A percentile compares a stretch with the other conserved stretches of the same genome.
These are phyloP conservation scores for Pardalotus punctatus DNA, from an alignment of 2,113 vertebrate genomes.

Conservation along the genomic window DNA sequence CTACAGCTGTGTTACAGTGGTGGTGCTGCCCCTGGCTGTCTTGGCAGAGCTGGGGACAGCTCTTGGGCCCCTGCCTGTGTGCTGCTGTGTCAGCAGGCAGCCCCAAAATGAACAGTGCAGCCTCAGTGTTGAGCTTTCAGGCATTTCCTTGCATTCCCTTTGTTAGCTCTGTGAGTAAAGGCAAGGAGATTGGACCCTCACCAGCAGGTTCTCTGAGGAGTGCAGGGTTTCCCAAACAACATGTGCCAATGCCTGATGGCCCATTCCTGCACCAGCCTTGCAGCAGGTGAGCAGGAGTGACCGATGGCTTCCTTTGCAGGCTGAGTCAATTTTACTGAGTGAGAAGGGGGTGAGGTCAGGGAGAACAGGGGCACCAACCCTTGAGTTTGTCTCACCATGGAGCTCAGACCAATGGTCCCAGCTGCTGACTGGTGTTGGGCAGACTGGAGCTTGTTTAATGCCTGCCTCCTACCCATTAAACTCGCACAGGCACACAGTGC, in stretches of 20 bases:
- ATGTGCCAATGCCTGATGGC: background rate
- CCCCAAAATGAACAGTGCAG: background rate
- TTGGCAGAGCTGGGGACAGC: background rate
- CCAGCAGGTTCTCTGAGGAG: background rate
- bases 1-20: rapidly evolving
- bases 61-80: rapidly evolving
- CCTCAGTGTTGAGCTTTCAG: rapidly evolving
- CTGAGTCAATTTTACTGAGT: background rate
- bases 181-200: background rate
- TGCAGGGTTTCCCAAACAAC: background rate
- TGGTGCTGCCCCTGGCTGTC: background rate
- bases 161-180: background rate
- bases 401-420: background rate
- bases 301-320: background rate
- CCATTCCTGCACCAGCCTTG: rapidly evolving
- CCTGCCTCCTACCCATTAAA: background rate
- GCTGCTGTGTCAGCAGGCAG: background rate
- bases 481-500: background rate
- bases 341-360: background rate
- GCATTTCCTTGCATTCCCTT: background rate
- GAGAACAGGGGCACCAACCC: background rate
- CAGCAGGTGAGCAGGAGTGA: background rate
- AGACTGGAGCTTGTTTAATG: background rate
- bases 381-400: background rate
- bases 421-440: background rate